Conservation (phyloP, 37 sponge, comb jelly and placozoan genomes). For the Diacarnus erythraeanus region DNA sequence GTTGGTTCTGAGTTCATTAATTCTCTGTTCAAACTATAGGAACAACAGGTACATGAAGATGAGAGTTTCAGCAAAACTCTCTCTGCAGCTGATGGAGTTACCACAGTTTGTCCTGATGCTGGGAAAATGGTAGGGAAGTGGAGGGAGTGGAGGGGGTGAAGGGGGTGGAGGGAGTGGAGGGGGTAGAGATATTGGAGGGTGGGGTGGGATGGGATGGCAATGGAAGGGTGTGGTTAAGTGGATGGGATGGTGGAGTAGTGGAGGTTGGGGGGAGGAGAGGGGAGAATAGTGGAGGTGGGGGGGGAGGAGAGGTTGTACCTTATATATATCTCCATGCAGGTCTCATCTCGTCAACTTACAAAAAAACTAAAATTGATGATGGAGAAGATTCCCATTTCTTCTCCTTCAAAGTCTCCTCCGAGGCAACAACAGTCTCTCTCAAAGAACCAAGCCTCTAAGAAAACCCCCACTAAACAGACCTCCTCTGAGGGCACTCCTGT, state of each 20-base stretch:
- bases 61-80: constrained; percentile 25
- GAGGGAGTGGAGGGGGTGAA: too few species aligned
- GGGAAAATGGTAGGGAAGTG: too few species aligned
- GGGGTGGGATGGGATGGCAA: neutral
- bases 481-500: neutral
- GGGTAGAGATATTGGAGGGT: neutral
- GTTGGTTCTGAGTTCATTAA: too few species aligned
- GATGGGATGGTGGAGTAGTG: too few species aligned
- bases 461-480: neutral
- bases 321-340: too few species aligned
- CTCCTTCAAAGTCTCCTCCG: constrained; percentile 11
- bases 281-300: too few species aligned
- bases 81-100: neutral
- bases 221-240: too few species aligned
- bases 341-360: constrained; percentile 9
- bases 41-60: constrained; percentile 13
- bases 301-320: too few species aligned
- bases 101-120: too few species aligned
- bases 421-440: neutral
- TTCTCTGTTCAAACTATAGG: too few species aligned
- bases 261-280: too few species aligned
- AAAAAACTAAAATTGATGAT: constrained; percentile 52
- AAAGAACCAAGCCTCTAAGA: neutral
- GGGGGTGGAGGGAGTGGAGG: too few species aligned
- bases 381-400: constrained; percentile 6